Evolutionary conservation across 1,140 invertebrate species (phyloP).

Genomic region (Amphibalanus amphitrite): DNA sequence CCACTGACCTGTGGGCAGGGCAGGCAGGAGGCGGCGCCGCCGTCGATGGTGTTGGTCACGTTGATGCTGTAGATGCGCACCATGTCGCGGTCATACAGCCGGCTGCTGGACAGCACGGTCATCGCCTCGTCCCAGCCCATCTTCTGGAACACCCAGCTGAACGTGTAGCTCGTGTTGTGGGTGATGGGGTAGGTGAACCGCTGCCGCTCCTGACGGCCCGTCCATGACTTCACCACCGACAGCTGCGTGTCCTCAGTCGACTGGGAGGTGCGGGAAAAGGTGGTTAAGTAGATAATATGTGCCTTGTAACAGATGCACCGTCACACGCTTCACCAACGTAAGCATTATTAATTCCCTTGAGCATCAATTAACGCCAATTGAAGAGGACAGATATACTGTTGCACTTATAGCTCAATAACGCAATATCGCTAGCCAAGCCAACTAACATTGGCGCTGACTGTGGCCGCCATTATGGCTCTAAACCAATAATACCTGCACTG

Average conservation of each 20-base stretch:
- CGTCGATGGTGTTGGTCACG: slow-evolving; percentile 40
- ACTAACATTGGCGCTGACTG: too few relatives aligned
- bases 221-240: slow-evolving; percentile 29
- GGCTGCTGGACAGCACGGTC: not conserved
- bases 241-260: slow-evolving; percentile 26
- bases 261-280: slow-evolving; percentile 18
- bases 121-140: slow-evolving; percentile 23
- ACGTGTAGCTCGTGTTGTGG: slow-evolving; percentile 30
- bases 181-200: slow-evolving; percentile 28
- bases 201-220: slow-evolving; percentile 25
- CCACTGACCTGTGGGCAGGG: slow-evolving; percentile 36
- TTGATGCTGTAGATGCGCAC: slow-evolving; percentile 38
- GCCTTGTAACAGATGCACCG: too few relatives aligned
- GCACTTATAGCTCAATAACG: too few relatives aligned
- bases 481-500: too few relatives aligned
- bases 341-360: too few relatives aligned
- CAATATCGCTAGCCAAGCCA: too few relatives aligned
- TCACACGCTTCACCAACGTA: too few relatives aligned
- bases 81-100: slow-evolving; percentile 23
- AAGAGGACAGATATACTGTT: too few relatives aligned
- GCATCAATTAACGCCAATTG: too few relatives aligned
- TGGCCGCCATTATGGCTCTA: too few relatives aligned
- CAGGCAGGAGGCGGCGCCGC: slow-evolving; percentile 35
- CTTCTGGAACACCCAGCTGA: slow-evolving; percentile 40
- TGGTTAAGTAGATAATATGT: too few relatives aligned